Base-by-base conservation (phyloP, 1,140 invertebrate species). In the Diploscapter pachys region DNA sequence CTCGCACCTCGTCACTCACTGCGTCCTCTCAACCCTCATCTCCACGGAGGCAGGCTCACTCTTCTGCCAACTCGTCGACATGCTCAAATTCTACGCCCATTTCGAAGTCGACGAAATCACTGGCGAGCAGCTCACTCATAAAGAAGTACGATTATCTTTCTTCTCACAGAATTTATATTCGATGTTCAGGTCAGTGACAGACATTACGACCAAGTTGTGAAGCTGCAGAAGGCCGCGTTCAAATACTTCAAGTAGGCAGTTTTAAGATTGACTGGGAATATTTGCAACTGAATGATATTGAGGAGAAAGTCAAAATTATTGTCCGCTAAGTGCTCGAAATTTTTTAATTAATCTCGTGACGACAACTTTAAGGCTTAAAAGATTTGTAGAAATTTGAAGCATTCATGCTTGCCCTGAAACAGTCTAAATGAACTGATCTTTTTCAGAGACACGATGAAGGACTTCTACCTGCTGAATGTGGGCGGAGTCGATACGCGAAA, bases 81-180 rank as follows among this genome's bases (percentile, higher is more conserved):
- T 95, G 91, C 87, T 99, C 8, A 95, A 95, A 85, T 97, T 98
- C 83, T 99, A 99, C 87, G 91, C 93, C 0, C 89, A 92, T 75
- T 99, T 99, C 88, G 97, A 99, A 88, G 98, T 99, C 73, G 96
- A 93, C 86, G 95, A 99, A 85, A 91, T 93, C 80, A 93, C 92
- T 3, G 97, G 97, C 0, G 93, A 97, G 86, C 92, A 95, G 0
- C 88, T 99, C 49, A 95, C 92, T 0, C 93, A 96, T 85, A 90
- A 93, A 69, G 82, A 83, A 65, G 80, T 83, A 71, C 51, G 48
- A 11, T 59, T 11, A 59, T 59, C 77, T 48, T 5, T 51, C 49
- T 2, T 4, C 50, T 57, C 50, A n/a, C 76, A 57, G 67, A 80
- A 4, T 49, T 54, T 53, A 13, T 50, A 8, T 53, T 71, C 48